Base-by-base conservation (phyloP, 2,797 vertebrate genomes). In the Melopsittacus undulatus region DNA sequence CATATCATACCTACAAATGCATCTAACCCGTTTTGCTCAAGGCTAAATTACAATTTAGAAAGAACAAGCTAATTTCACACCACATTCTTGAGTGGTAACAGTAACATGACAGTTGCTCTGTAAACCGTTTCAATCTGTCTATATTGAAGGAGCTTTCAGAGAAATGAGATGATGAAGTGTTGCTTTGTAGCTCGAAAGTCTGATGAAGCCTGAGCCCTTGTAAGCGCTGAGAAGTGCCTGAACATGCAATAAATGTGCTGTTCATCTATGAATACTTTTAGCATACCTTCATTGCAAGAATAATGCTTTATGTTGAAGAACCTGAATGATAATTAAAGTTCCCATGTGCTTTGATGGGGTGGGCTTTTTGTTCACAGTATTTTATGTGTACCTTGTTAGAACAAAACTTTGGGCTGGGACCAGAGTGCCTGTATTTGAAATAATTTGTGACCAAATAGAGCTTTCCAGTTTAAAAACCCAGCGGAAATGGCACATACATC, bases 321-420 rank as follows among this genome's bases (percentile, higher is more conserved):
- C 59, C 12, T 75, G 52, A 34, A 30, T 18, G n/a, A 18, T 38
- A 64, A 32, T 10, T 32, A 83, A 56, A 51, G 51, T 45, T 91
- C 43, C 43, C 26, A 11, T 0, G 2, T 30, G 68, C 32, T 88
- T 59, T 56, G 24, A 46, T 17, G 2, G 34, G 12, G 7, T 0
- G 2, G 26, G 14, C 30, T 62, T 68, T 81, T 75, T 43, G 26
- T 83, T 78, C n/a, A 11, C 27, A 18, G 2, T 7, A 4, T 7
- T 74, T 43, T 8, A 8, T 1, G 10, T 49, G 43, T 59, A 57
- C 57, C 38, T 45, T 16, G 29, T 3, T 26, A 2, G 1, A 49
- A 23, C 24, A 73, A 5, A 67, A 34, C n/a, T 13, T 34, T 5
- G 24, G 10, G 18, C 59, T 59, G 45, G 24, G 17, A 46, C 26